Evolutionary conservation across 2,888 invertebrate species (phyloP).

Genomic region (Spodoptera exigua): DNA sequence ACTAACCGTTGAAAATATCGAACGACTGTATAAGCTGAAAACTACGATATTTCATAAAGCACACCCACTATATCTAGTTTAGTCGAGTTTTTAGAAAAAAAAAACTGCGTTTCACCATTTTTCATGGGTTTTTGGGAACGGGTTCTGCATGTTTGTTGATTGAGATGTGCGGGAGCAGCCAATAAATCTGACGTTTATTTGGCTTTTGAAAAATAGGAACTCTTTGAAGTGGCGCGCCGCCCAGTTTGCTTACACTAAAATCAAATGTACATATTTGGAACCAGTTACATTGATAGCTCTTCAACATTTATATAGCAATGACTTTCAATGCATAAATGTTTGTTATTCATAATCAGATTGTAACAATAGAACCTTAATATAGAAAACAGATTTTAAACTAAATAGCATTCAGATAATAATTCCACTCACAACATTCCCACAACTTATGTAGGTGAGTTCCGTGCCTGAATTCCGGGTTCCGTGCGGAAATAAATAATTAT

Average conservation of each 20-base stretch:
- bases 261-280: too few species aligned
- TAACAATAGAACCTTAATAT: background rate
- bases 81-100: slow-evolving; percentile 57
- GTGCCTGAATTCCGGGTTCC: slow-evolving; percentile 34
- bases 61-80: slow-evolving; percentile 65
- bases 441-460: slow-evolving; percentile 43
- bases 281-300: too few species aligned
- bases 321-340: background rate
- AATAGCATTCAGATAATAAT: slow-evolving; percentile 14
- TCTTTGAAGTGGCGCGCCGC: background rate
- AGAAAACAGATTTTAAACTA: too few species aligned
- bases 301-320: too few species aligned
- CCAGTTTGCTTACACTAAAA: background rate
- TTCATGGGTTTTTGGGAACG: slow-evolving; percentile 21
- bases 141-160: slow-evolving; percentile 17
- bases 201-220: background rate
- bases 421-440: slow-evolving; percentile 21
- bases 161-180: slow-evolving; percentile 8
- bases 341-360: background rate
- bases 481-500: slow-evolving; percentile 49
- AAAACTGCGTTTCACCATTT: slow-evolving; percentile 33
- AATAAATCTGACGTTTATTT: slow-evolving; percentile 16
- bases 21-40: slow-evolving; percentile 63
- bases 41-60: slow-evolving; percentile 70
- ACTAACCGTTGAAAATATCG: slow-evolving; percentile 62